Evolutionary conservation across 2,797 vertebrate species (phyloP), one percentile per base, ranked within the genome.

Genomic region (Syngnathus acus): DNA sequence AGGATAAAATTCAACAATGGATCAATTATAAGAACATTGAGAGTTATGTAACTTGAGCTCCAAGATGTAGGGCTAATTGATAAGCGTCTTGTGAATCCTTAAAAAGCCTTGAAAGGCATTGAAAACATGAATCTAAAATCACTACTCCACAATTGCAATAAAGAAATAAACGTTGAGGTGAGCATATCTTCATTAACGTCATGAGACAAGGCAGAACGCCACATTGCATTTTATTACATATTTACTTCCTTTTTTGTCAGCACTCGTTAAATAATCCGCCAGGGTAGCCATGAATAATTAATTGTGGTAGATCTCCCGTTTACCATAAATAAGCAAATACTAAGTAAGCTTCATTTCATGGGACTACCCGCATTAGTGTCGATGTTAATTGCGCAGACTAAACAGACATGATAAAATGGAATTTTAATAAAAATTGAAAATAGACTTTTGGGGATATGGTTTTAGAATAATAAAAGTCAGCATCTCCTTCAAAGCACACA

Each of bases 1-100:
- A 74, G 79, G 76, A 84, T 76, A 65, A 72, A 83, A 84, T 75
- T 70, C 69, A 80, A 83, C 78, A 84, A 75, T 77, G 74, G 74
- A 67, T 47, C 74, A 78, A 82, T 83, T 83, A 71, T 67, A 43
- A 61, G 71, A 75, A 72, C 72, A 72, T 26, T 71, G 64, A 45
- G 71, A 69, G 70, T 66, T 69, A 66, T 65, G 68, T 66, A 60
- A 69, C 48, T 65, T 17, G 62, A 65, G 68, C 70, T 73, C 32
- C 43, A 6, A 40, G 65, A 61, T 74, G 42, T 62, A 67, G 64
- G 64, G 50, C 48, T 38, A 13, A 13, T 62, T 39, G 13, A 62
- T 13, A 38, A 16, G 17, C 2, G 17, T n/a, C 17, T 14, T 45
- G 47, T 17, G 47, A 6, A 48, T 48, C 16, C 16, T 45, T 45